Evolutionary conservation across 2,888 invertebrate genomes (phyloP).

Genomic region (Melipona bicolor): DNA sequence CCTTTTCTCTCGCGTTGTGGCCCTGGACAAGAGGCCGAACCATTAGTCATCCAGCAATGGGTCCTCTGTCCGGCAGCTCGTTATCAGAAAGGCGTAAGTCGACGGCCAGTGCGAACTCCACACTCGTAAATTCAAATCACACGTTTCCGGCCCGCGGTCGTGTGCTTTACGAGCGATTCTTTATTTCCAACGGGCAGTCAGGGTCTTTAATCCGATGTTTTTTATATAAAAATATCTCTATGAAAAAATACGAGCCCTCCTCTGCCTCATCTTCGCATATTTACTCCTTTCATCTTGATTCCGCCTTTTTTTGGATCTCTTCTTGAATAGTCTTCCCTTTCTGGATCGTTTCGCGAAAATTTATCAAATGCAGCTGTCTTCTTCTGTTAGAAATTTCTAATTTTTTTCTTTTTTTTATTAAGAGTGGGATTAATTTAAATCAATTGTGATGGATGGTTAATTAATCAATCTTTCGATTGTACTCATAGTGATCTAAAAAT

Average conservation of each 20-base stretch:
- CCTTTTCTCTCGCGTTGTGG: slow-evolving; percentile 30
- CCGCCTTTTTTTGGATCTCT: too few species aligned
- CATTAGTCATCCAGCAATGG: slow-evolving; percentile 74
- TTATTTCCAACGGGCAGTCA: slow-evolving; percentile 16
- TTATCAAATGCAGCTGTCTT: not conserved
- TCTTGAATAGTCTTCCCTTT: too few species aligned
- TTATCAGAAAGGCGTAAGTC: slow-evolving; percentile 67
- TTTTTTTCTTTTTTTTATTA: too few species aligned
- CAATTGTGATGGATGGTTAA: too few species aligned
- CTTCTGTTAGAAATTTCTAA: too few species aligned
- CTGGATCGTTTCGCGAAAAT: not conserved
- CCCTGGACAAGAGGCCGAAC: slow-evolving; percentile 51
- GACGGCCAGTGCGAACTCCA: slow-evolving; percentile 60
- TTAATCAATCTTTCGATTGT: too few species aligned
- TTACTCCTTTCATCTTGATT: not conserved
- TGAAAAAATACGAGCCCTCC: not conserved
- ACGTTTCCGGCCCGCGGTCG: slow-evolving; percentile 57
- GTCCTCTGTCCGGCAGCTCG: slow-evolving; percentile 70
- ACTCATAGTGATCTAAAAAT: too few species aligned
- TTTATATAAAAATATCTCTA: not conserved
- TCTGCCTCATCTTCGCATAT: not conserved
- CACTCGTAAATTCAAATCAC: slow-evolving; percentile 70
- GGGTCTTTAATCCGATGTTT: slow-evolving; percentile 6
- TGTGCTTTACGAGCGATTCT: slow-evolving; percentile 26
- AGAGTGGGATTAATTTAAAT: too few species aligned